Evolutionary conservation across 1,140 invertebrate species (phyloP).

Genomic region (Antheraea pernyi): DNA sequence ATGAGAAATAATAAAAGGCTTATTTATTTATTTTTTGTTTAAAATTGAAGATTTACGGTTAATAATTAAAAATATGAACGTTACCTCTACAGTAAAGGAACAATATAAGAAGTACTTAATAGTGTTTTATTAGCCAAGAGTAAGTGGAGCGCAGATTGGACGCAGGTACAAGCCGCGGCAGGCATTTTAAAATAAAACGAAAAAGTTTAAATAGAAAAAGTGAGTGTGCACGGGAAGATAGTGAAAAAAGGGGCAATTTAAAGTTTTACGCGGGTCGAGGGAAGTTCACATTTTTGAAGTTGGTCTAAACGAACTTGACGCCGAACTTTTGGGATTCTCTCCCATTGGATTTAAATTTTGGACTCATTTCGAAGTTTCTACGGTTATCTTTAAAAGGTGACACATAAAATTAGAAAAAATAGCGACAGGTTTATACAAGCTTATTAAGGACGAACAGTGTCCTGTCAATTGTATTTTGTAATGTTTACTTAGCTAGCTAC

Average conservation of each 20-base stretch:
- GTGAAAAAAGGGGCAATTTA: conserved; percentile 73
- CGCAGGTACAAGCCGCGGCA: conserved; percentile 38
- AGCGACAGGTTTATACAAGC: no score
- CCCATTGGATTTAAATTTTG: not conserved
- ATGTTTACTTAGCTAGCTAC: no score
- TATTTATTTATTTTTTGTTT: no score
- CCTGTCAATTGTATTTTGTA: no score
- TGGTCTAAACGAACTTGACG: conserved; percentile 50
- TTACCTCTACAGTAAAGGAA: not conserved
- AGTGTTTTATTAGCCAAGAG: conserved; percentile 7
- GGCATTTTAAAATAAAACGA: conserved; percentile 63
- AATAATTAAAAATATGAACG: no score
- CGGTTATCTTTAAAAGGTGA: not conserved
- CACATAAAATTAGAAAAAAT: not conserved
- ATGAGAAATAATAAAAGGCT: no score
- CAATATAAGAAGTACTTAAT: conserved; percentile 8
- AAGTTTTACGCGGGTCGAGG: conserved; percentile 56
- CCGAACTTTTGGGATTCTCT: conserved; percentile 38
- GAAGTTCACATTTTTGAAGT: conserved; percentile 61
- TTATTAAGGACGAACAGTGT: no score
- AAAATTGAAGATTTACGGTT: no score
- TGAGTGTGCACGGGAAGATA: conserved; percentile 67
- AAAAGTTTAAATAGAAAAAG: conserved; percentile 76
- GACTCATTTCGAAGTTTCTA: conserved; percentile 5
- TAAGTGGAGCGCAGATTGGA: conserved; percentile 14